Evolutionary conservation across 2,797 vertebrate species (phyloP).

Genomic region (Acipenser oxyrinchus): DNA sequence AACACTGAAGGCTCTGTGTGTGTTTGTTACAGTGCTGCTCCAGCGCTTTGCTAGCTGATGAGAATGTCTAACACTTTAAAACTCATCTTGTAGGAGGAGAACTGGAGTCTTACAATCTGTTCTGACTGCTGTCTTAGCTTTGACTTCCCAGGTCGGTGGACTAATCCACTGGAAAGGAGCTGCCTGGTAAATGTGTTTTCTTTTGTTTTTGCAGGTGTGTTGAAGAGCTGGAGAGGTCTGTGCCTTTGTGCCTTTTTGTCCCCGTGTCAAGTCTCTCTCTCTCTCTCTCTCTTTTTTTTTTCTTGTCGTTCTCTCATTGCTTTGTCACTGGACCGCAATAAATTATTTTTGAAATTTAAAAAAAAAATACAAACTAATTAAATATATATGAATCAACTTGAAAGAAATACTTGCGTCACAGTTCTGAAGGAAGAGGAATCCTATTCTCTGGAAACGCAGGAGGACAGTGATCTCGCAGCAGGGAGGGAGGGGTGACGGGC

Average conservation of each 20-base stretch:
- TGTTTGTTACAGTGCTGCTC: too few species aligned
- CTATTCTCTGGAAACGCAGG: too few species aligned
- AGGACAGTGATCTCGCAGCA: neutral
- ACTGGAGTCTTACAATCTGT: too few species aligned
- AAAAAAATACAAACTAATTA: neutral
- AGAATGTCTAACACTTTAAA: too few species aligned
- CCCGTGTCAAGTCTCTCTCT: slow-evolving; percentile 14
- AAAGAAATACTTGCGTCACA: neutral
- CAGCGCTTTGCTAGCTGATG: too few species aligned
- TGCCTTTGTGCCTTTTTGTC: slow-evolving; percentile 35
- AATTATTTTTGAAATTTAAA: neutral
- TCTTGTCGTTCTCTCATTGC: neutral
- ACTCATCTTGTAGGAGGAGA: too few species aligned
- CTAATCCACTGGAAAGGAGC: neutral
- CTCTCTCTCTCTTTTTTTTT: neutral
- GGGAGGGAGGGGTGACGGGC: neutral
- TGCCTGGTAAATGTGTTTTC: neutral
- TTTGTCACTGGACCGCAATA: neutral
- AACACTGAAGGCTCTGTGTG: too few species aligned
- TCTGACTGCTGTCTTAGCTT: too few species aligned
- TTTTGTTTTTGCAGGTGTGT: slow-evolving; percentile 51
- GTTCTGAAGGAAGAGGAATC: too few species aligned
- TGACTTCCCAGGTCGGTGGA: neutral
- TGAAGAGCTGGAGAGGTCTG: slow-evolving; percentile 37
- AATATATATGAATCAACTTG: slow-evolving; percentile 9